phyloP scores from a whole-genome alignment of 2,888 invertebrate genomes.

The Leptopterna dolabrata region DNA sequence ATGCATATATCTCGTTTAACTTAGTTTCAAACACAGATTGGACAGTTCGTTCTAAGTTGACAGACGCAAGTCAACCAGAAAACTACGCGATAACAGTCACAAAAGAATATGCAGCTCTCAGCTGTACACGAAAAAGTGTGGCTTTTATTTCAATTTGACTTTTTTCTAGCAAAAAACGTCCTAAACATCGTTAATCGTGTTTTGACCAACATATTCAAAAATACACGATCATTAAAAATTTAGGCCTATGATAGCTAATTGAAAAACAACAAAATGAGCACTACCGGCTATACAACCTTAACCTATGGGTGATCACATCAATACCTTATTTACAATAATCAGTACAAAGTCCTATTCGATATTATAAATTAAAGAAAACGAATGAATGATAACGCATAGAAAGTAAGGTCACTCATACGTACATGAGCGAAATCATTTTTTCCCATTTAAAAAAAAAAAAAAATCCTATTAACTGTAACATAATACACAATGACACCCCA shows the following conservation, averaged over 20 bases:
- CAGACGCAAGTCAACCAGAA: neutral
- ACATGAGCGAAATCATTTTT: neutral
- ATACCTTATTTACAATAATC: constrained; percentile 38
- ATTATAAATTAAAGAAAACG: neutral
- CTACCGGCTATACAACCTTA: constrained; percentile 30
- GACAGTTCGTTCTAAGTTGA: neutral
- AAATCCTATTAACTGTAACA: neutral
- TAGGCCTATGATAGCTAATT: constrained; percentile 27
- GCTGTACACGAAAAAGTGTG: neutral
- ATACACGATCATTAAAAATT: constrained; percentile 16
- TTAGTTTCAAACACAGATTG: neutral
- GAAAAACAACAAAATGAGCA: constrained; percentile 4
- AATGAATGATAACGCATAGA: neutral
- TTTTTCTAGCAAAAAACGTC: neutral
- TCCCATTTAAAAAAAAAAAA: neutral
- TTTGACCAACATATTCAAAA: neutral
- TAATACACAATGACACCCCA: too few relatives aligned
- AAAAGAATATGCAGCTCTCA: neutral
- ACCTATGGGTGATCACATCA: constrained; percentile 32
- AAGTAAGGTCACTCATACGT: neutral
- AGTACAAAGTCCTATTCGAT: constrained; percentile 6
- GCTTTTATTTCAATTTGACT: neutral
- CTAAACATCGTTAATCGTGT: neutral
- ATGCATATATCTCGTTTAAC: neutral
- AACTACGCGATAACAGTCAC: neutral